phyloP scores from a whole-genome alignment of 1,140 invertebrate genomes.

The Neodiprion fabricii region DNA sequence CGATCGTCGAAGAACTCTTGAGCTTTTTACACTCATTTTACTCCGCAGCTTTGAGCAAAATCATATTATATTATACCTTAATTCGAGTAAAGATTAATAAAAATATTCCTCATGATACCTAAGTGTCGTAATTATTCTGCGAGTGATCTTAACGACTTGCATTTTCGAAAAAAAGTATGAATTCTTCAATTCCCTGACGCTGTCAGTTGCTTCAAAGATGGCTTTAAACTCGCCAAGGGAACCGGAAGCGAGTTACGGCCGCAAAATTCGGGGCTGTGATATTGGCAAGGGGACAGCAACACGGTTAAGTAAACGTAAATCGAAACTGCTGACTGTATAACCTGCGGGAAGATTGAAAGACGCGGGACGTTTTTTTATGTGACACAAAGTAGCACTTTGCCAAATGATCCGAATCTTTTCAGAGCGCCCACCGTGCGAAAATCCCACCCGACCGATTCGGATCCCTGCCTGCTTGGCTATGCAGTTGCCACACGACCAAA shows the following conservation, averaged over 20 bases:
- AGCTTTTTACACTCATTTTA: too few species aligned
- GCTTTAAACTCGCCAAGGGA: not conserved
- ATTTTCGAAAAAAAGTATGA: too few species aligned
- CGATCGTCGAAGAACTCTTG: too few species aligned
- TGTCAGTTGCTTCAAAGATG: too few species aligned
- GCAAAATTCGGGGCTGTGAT: not conserved
- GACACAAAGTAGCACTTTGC: slow-evolving; percentile 63
- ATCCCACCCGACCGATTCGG: slow-evolving; percentile 2
- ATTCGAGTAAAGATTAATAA: too few species aligned
- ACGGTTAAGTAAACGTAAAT: slow-evolving; percentile 1
- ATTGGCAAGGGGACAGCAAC: not conserved
- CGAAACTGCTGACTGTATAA: slow-evolving; percentile 50
- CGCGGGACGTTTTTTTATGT: slow-evolving; percentile 47
- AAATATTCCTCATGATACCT: too few species aligned
- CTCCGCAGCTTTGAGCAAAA: too few species aligned
- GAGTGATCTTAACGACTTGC: too few species aligned
- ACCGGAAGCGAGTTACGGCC: not conserved
- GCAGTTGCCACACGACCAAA: not conserved
- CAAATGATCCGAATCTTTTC: slow-evolving; percentile 62
- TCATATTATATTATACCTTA: too few species aligned
- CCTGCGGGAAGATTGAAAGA: not conserved
- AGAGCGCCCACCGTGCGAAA: slow-evolving; percentile 39
- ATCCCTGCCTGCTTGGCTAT: not conserved
- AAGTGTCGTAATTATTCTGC: too few species aligned
- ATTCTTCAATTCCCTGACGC: too few species aligned